Conservation (phyloP, 2,113 vertebrate genomes). For the Chamaea fasciata region DNA sequence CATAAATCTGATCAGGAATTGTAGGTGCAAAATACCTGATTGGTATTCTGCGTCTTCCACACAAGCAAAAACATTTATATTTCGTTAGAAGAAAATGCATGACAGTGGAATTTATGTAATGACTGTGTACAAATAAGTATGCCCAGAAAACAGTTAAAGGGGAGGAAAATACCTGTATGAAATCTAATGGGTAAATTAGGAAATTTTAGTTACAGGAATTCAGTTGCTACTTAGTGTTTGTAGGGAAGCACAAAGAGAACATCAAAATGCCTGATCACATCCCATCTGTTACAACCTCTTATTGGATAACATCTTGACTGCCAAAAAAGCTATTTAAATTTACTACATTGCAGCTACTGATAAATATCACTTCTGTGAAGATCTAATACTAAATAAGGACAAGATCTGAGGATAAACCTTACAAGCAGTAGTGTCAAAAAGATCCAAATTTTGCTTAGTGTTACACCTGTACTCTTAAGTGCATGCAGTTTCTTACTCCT, state of each 20-base stretch:
- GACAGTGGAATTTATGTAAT: conserved; percentile 33
- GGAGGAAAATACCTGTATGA: conserved; percentile 39
- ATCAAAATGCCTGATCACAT: conserved; percentile 52
- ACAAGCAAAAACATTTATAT: not conserved
- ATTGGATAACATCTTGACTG: conserved; percentile 45
- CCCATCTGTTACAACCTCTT: conserved; percentile 47
- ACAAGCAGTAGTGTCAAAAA: conserved; percentile 27
- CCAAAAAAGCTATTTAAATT: conserved; percentile 60
- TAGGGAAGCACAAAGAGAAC: conserved; percentile 48
- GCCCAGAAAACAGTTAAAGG: conserved; percentile 3
- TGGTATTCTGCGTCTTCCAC: conserved; percentile 19
- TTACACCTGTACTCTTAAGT: not conserved
- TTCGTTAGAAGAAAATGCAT: conserved; percentile 42
- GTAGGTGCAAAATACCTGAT: not conserved
- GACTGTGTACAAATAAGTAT: not conserved
- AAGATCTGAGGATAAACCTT: conserved; percentile 42
- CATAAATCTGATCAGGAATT: conserved; percentile 19
- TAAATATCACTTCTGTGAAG: conserved; percentile 40
- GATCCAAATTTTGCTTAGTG: not conserved
- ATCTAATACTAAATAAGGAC: conserved; percentile 50
- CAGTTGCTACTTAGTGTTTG: conserved; percentile 36
- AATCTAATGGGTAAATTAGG: conserved; percentile 53
- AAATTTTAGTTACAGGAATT: conserved; percentile 36
- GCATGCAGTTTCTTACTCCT: not conserved
- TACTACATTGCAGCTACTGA: conserved; percentile 48